Evolutionary conservation across 2,797 vertebrate genomes (phyloP).

Genomic region (Alfaro cultratus): DNA sequence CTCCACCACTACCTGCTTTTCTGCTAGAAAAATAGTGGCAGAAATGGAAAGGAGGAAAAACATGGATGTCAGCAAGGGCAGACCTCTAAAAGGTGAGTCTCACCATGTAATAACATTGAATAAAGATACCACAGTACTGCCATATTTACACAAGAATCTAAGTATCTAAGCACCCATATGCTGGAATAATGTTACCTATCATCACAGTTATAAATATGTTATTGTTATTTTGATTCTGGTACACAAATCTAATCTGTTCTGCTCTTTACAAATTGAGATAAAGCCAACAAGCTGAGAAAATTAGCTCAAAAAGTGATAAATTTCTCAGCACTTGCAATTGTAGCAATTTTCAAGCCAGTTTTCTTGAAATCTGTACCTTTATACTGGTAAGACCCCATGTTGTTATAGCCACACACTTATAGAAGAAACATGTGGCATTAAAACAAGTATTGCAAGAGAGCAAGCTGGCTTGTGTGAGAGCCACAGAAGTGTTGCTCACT

Average conservation of each 20-base stretch:
- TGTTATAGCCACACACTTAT: neutral
- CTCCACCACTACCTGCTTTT: neutral
- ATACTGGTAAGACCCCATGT: neutral
- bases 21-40: neutral
- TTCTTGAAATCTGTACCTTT: neutral
- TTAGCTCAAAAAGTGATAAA: neutral
- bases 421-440: neutral
- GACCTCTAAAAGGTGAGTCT: neutral
- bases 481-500: no score
- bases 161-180: neutral
- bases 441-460: neutral
- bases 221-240: neutral
- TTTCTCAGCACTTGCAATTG: neutral
- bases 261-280: neutral
- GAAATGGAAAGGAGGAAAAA: neutral
- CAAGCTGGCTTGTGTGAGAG: neutral
- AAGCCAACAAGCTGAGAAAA: neutral
- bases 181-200: neutral
- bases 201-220: neutral
- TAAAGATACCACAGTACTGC: neutral
- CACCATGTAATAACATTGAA: neutral
- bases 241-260: neutral
- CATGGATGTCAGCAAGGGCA: neutral
- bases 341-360: neutral
- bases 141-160: neutral